These are phyloP conservation scores for Mamestra configurata DNA, from an alignment of 1,140 invertebrate species.

Conservation along the genomic window DNA sequence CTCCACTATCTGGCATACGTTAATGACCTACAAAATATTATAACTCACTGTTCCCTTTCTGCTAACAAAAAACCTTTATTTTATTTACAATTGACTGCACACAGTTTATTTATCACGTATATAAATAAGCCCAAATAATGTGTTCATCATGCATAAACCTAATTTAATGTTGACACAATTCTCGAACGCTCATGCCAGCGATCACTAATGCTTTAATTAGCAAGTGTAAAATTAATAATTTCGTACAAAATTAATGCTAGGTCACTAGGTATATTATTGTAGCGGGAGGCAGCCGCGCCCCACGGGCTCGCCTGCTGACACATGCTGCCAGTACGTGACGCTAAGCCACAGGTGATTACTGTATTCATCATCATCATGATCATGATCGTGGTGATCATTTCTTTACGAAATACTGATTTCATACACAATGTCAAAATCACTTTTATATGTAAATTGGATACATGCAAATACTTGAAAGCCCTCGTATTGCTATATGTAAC, in stretches of 20 bases:
- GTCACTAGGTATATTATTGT: conserved; percentile 54
- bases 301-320: conserved; percentile 25
- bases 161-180: too few relatives aligned
- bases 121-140: too few relatives aligned
- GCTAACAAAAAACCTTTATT: too few relatives aligned
- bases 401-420: neutral
- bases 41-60: too few relatives aligned
- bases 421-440: neutral
- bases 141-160: too few relatives aligned
- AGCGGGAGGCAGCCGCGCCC: neutral
- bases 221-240: conserved; percentile 26
- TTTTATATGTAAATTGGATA: conserved; percentile 19
- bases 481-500: neutral
- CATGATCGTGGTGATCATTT: neutral
- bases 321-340: conserved; percentile 43
- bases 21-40: too few relatives aligned
- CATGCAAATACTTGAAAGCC: conserved; percentile 25
- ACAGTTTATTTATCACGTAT: too few relatives aligned
- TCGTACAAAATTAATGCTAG: conserved; percentile 48
- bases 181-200: neutral
- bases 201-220: neutral
- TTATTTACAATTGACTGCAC: too few relatives aligned
- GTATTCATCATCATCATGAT: too few relatives aligned
- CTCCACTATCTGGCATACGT: too few relatives aligned
- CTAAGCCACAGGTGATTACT: conserved; percentile 48